Percentiles rank a stretch among this genome's conserved stretches.
Evolutionary conservation across 2,888 invertebrate species (phyloP).

Genomic region (Orchesella flavescens): DNA sequence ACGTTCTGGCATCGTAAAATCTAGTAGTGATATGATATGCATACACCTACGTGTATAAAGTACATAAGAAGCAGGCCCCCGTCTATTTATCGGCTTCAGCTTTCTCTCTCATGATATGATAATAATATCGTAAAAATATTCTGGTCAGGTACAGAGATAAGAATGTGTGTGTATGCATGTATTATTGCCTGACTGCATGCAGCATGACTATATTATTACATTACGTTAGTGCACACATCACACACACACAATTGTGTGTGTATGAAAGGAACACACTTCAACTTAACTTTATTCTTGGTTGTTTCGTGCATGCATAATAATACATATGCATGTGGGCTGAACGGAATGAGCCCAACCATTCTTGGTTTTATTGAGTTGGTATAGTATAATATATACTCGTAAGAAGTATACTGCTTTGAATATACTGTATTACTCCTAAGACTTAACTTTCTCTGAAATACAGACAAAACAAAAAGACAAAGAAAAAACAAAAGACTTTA

Average conservation of each 20-base stretch:
- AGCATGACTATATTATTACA: slow-evolving; percentile 36
- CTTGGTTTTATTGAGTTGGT: too few relatives aligned
- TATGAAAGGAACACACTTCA: too few relatives aligned
- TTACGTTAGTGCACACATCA: neutral
- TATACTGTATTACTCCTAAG: too few relatives aligned
- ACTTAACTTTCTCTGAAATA: neutral
- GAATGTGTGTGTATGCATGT: slow-evolving; percentile 28
- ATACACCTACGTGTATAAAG: too few relatives aligned
- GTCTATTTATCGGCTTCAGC: neutral
- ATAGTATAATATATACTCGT: too few relatives aligned
- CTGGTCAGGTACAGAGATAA: slow-evolving; percentile 44
- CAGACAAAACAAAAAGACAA: neutral
- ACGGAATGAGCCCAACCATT: neutral
- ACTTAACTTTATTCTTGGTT: too few relatives aligned
- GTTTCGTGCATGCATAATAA: slow-evolving; percentile 6
- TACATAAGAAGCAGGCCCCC: too few relatives aligned
- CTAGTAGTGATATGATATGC: too few relatives aligned
- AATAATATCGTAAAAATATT: slow-evolving; percentile 5
- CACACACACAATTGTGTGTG: too few relatives aligned
- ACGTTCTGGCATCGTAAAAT: too few relatives aligned
- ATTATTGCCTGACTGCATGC: slow-evolving; percentile 23
- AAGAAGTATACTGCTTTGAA: too few relatives aligned
- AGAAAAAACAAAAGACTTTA: neutral
- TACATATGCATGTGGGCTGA: slow-evolving; percentile 7
- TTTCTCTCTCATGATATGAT: neutral